A percentile compares a stretch with the other conserved stretches of the same genome.
These are phyloP conservation scores for Lumbricus terrestris DNA, from an alignment of 2,888 invertebrate genomes.

Conservation along the genomic window DNA sequence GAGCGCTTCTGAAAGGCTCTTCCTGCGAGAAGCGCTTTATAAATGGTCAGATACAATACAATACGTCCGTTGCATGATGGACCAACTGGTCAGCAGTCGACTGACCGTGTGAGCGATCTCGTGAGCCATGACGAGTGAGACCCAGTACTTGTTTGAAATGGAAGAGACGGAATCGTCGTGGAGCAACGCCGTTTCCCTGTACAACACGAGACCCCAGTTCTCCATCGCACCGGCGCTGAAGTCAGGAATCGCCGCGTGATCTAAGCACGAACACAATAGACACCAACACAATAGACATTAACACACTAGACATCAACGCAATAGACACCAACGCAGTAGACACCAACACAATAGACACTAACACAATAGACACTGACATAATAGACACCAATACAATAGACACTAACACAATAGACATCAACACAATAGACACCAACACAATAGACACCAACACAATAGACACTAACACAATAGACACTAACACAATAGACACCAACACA, in stretches of 20 bases:
- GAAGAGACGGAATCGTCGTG: constrained; percentile 53
- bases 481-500: neutral
- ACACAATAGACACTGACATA: neutral
- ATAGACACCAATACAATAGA: too few relatives aligned
- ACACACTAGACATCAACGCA: constrained; percentile 41
- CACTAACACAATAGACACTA: neutral
- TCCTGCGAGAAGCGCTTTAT: too few relatives aligned
- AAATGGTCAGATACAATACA: too few relatives aligned
- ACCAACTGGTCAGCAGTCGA: neutral
- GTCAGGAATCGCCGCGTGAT: constrained; percentile 59
- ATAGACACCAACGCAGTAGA: too few relatives aligned
- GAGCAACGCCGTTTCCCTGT: constrained; percentile 54
- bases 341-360: neutral
- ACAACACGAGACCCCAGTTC: constrained; percentile 58
- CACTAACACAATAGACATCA: neutral
- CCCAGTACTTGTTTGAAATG: constrained; percentile 51
- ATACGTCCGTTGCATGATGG: too few relatives aligned
- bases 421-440: neutral
- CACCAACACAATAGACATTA: neutral
- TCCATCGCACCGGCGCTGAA: constrained; percentile 59
- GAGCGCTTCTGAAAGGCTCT: too few relatives aligned
- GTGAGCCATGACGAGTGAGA: constrained; percentile 56
- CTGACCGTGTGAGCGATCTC: constrained; percentile 58
- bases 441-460: too few relatives aligned
- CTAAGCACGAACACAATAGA: constrained; percentile 38